Percentiles rank a stretch among this genome's conserved stretches.
phyloP scores from a whole-genome alignment of 2,113 vertebrate genomes.

The Chloroceryle aenea region DNA sequence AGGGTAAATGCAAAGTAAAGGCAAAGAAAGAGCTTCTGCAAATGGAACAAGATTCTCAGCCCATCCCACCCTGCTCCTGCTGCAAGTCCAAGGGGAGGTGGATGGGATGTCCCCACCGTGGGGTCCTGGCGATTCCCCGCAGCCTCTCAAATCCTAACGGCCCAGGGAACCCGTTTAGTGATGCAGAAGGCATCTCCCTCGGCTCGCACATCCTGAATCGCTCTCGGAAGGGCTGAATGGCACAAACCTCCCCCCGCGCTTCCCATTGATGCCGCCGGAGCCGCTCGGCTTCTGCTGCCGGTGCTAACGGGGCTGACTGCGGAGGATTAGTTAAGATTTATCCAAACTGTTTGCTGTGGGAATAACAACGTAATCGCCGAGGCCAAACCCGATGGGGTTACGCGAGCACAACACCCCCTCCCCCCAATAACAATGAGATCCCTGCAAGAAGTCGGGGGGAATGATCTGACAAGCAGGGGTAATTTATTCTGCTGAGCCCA shows the following conservation, averaged over 20 bases:
- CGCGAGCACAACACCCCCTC: background rate
- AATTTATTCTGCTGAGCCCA: constrained; percentile 54
- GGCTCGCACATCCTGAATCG: background rate
- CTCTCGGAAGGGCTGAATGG: background rate
- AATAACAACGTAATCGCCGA: background rate
- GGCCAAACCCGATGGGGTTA: background rate
- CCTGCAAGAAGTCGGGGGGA: background rate
- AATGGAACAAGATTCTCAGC: background rate
- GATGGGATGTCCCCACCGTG: background rate
- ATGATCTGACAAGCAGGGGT: background rate
- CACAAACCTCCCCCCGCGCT: background rate
- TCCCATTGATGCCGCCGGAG: background rate
- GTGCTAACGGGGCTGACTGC: background rate
- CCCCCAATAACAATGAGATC: background rate
- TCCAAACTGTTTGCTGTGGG: constrained; percentile 8
- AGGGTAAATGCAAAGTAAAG: background rate
- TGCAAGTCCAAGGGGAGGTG: background rate
- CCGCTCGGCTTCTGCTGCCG: background rate
- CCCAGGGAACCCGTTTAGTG: background rate
- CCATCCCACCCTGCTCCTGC: background rate
- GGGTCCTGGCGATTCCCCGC: background rate
- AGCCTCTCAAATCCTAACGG: background rate
- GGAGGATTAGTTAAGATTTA: background rate
- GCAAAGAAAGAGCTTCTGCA: background rate
- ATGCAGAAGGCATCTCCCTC: constrained; percentile 22